phyloP scores from a whole-genome alignment of 1,140 invertebrate species.

The Harpegnathos saltator region DNA sequence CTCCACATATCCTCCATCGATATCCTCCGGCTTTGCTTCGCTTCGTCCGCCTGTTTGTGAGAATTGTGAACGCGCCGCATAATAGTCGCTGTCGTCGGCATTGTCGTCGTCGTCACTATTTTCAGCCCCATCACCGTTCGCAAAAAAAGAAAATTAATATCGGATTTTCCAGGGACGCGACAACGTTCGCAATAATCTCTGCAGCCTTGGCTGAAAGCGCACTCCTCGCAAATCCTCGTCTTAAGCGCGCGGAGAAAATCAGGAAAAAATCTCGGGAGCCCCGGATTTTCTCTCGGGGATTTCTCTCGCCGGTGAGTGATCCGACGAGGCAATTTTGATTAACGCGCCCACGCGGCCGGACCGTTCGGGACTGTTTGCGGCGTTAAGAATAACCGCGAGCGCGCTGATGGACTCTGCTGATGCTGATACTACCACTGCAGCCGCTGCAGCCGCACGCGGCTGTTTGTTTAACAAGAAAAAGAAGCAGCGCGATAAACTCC shows the following conservation, averaged over 20 bases:
- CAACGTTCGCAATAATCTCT: neutral
- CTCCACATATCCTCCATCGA: neutral
- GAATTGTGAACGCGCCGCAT: too few relatives aligned
- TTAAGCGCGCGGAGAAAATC: slow-evolving; percentile 8
- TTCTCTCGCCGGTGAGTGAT: slow-evolving; percentile 16
- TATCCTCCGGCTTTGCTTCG: neutral
- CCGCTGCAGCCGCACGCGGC: slow-evolving; percentile 10
- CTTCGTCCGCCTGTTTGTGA: neutral
- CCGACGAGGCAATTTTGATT: slow-evolving; percentile 44
- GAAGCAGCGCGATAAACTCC: slow-evolving; percentile 40
- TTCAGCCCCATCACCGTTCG: neutral
- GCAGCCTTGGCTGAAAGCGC: neutral
- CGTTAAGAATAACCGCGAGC: slow-evolving; percentile 66
- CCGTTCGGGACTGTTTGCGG: slow-evolving; percentile 60
- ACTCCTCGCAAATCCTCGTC: neutral
- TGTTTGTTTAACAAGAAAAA: slow-evolving; percentile 51
- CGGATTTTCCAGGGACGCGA: slow-evolving; percentile 16
- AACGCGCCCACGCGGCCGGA: slow-evolving; percentile 34
- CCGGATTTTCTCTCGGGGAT: neutral
- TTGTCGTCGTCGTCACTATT: slow-evolving; percentile 9
- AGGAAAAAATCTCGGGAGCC: neutral
- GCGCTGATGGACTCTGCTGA: slow-evolving; percentile 29
- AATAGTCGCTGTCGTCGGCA: too few relatives aligned
- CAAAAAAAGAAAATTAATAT: slow-evolving; percentile 51
- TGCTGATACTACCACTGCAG: neutral